Percentiles rank a stretch among this genome's conserved stretches.
Conservation (phyloP, 1,140 invertebrate species). For the Bradysia coprophila region DNA sequence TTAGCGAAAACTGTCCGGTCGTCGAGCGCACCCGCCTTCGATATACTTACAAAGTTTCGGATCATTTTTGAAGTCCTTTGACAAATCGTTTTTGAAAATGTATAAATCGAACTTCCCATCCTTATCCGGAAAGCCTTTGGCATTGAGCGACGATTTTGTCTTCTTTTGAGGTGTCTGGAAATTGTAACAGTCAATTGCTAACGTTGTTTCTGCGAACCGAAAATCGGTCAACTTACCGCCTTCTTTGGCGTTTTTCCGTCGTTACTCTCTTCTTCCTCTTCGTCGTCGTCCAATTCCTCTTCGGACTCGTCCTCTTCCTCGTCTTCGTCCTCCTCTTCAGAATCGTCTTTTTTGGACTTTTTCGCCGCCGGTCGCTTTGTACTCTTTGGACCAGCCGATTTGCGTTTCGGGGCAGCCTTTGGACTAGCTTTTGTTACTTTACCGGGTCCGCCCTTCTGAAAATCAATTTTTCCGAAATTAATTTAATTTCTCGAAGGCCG, state of each 20-base stretch:
- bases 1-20: no score
- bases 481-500: no score
- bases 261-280: neutral
- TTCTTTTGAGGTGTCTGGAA: no score
- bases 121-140: neutral
- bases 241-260: neutral
- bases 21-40: no score
- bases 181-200: neutral
- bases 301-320: neutral
- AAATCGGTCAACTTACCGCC: neutral
- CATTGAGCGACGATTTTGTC: neutral
- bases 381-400: neutral
- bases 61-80: neutral
- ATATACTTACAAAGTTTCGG: no score
- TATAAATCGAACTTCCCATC: neutral
- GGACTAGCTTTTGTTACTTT: neutral
- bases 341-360: neutral
- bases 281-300: neutral
- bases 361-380: neutral
- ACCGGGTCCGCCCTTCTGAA: neutral
- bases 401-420: neutral
- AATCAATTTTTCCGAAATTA: neutral
- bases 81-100: conserved; percentile 1
- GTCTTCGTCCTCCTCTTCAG: neutral
- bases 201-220: no score